Conservation (phyloP, 2,113 vertebrate species). For the Empidonax alnorum region DNA sequence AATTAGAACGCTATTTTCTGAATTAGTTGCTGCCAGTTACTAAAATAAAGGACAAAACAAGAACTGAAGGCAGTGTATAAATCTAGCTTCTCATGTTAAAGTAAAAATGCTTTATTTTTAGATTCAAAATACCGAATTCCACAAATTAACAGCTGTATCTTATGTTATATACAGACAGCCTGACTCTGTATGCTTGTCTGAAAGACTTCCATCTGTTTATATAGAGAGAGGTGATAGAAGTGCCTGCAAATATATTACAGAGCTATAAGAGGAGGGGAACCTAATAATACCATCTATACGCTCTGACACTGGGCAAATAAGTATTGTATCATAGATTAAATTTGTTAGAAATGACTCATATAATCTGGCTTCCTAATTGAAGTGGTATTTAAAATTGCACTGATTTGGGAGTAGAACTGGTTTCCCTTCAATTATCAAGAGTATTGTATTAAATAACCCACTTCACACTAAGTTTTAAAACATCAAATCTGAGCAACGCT, state of each 20-base stretch:
- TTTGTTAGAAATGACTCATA: not conserved
- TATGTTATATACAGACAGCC: not conserved
- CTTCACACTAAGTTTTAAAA: not conserved
- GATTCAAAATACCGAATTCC: not conserved
- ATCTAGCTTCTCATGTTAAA: not conserved
- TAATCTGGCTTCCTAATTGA: not conserved
- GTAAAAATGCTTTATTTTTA: not conserved
- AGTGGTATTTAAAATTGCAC: not conserved
- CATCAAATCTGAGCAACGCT: not conserved
- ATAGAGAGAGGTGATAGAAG: not conserved
- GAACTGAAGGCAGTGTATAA: not conserved
- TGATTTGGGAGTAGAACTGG: not conserved
- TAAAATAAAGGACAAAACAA: not conserved
- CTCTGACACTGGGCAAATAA: not conserved
- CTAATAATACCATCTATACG: not conserved
- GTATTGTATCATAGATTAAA: not conserved
- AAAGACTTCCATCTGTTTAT: not conserved
- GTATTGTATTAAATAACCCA: not conserved
- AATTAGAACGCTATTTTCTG: not conserved
- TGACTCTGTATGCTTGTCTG: not conserved
- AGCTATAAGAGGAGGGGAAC: not conserved
- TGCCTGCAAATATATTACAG: not conserved
- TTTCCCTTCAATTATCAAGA: not conserved
- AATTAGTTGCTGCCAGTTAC: not conserved
- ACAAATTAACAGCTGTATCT: not conserved